A percentile compares a stretch with the other conserved stretches of the same genome.
Evolutionary conservation across 1,140 invertebrate genomes (phyloP).

Genomic region (Drosophila ambigua): DNA sequence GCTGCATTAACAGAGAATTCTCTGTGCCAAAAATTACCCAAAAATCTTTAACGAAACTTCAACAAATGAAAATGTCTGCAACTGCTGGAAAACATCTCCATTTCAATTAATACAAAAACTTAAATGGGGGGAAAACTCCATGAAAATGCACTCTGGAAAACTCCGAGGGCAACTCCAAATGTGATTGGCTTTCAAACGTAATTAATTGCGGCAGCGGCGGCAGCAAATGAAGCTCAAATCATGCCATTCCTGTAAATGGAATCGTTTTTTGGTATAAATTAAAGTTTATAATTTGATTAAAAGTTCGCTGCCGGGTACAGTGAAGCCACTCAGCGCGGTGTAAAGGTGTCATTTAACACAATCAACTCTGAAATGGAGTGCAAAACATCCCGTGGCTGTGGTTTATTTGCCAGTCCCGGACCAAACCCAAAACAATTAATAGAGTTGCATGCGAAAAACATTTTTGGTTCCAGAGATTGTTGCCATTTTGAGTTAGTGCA

Average conservation of each 20-base stretch:
- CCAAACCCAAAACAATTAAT: constrained; percentile 47
- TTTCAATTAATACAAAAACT: no score
- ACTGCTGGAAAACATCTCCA: no score
- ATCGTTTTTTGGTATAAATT: neutral
- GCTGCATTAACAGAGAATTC: no score
- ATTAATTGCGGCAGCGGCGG: constrained; percentile 25
- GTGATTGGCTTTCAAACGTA: constrained; percentile 28
- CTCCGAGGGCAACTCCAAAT: constrained; percentile 14
- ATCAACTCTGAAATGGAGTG: constrained; percentile 3
- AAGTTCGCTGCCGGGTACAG: neutral
- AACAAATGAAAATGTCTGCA: no score
- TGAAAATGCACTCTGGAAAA: no score
- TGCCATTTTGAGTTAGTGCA: constrained; percentile 26
- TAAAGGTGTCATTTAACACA: constrained; percentile 1
- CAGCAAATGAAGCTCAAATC: constrained; percentile 13
- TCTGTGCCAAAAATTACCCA: no score
- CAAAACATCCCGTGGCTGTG: neutral
- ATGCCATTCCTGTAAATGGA: constrained; percentile 19
- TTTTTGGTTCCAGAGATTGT: neutral
- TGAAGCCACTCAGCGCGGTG: no score
- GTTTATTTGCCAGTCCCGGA: constrained; percentile 6
- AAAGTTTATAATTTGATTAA: constrained; percentile 38
- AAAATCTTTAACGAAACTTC: no score
- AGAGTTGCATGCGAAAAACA: constrained; percentile 14
- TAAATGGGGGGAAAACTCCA: no score